Conservation (phyloP, 2,888 invertebrate genomes). For the Caenorhabditis imperialis region DNA sequence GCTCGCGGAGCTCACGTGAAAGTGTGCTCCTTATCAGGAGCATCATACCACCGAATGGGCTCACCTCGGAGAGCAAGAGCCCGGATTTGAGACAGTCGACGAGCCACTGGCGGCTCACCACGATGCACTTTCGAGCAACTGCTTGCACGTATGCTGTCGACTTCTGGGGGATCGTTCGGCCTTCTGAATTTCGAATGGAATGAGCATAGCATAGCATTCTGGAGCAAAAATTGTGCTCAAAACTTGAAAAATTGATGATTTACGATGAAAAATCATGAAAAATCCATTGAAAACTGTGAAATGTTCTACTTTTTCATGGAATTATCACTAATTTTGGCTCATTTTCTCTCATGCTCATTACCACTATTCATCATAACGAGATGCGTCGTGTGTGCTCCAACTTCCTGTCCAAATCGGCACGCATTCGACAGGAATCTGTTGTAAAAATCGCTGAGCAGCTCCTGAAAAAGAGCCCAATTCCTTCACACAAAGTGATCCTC, state of each 20-base stretch:
- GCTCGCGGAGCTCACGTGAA: neutral
- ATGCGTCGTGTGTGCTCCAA: constrained; percentile 48
- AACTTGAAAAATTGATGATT: no score
- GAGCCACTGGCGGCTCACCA: constrained; percentile 46
- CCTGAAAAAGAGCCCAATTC: constrained; percentile 46
- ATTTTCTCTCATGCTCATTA: no score
- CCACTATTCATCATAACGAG: constrained; percentile 61
- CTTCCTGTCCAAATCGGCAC: constrained; percentile 40
- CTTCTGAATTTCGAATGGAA: no score
- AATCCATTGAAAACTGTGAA: no score
- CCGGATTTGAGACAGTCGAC: constrained; percentile 37
- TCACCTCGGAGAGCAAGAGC: constrained; percentile 17
- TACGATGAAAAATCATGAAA: no score
- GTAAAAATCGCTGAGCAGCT: constrained; percentile 53
- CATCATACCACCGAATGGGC: constrained; percentile 1
- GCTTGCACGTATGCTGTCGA: constrained; percentile 35
- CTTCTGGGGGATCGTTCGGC: constrained; percentile 38
- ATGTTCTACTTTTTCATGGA: no score
- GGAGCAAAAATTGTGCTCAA: no score
- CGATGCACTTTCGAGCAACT: constrained; percentile 40
- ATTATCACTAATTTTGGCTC: no score
- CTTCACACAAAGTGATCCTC: no score
- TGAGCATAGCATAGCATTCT: no score
- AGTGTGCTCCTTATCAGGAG: neutral
- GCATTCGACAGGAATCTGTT: constrained; percentile 38